These are phyloP conservation scores for Harmothoe impar DNA, from an alignment of 2,888 invertebrate species.

Conservation along the genomic window DNA sequence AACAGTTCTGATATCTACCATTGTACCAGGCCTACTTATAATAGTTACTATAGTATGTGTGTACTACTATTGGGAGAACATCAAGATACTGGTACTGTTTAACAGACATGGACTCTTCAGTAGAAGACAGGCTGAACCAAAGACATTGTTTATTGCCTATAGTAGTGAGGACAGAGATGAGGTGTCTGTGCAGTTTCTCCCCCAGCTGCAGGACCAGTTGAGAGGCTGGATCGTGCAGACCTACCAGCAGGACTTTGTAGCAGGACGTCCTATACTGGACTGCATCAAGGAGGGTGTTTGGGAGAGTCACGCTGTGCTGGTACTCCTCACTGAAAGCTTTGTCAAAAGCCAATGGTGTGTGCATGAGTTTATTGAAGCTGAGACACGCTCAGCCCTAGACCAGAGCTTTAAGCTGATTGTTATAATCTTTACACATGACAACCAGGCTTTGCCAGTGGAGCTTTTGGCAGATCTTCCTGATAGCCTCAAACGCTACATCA, in stretches of 20 bases:
- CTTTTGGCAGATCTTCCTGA: not conserved
- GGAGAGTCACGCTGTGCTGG: conserved; percentile 29
- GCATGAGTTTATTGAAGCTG: conserved; percentile 31
- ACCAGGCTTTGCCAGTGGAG: not conserved
- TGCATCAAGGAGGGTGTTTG: conserved; percentile 11
- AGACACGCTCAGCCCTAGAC: not conserved
- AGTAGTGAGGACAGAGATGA: conserved; percentile 26
- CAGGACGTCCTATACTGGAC: not conserved
- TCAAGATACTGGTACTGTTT: not conserved
- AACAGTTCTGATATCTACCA: not conserved
- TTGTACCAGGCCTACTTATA: not conserved
- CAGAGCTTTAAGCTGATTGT: conserved; percentile 2
- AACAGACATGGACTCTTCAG: not conserved
- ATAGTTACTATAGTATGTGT: not conserved
- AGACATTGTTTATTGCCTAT: conserved; percentile 35
- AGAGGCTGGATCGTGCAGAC: not conserved
- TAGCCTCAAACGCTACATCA: not conserved
- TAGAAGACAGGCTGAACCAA: not conserved
- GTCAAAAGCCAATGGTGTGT: not conserved
- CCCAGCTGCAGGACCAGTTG: not conserved
- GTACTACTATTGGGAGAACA: not conserved
- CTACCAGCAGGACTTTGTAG: conserved; percentile 11
- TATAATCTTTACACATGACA: not conserved
- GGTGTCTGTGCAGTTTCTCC: not conserved
- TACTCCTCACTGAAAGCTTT: conserved; percentile 7